Base-by-base conservation (phyloP, 1,140 invertebrate genomes). In the Brachystomella parvula region DNA sequence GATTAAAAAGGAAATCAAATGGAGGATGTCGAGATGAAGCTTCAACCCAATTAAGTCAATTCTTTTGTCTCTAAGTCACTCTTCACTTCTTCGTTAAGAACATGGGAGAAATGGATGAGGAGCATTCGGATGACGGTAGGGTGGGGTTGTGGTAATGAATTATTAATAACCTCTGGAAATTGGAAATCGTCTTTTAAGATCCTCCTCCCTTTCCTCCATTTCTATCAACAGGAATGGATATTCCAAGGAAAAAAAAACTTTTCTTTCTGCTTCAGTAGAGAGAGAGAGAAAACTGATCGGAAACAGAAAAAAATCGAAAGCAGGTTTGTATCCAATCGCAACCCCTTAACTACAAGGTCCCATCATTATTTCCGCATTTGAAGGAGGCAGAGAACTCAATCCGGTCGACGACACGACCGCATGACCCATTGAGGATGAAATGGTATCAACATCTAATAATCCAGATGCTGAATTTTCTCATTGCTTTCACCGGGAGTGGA, bases 121-220 rank as follows among this genome's bases (percentile, higher is more conserved):
- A 15, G 49, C 21, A 53, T 6, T 53, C 12, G 49, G 49, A 53
- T 17, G 12, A 24, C 12, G 24, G 49, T 24, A 19, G 35, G 6
- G 15, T 53, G 6, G 9, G 12, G 49, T 6, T 17, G 3, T 9
- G 12, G 21, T 53, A 53, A 53, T 53, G 49, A 53, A 53, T 53
- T 53, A 53, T 53, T 53, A 53, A 53, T 53, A 53, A 53, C 49
- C 49, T 53, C 49, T 53, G 49, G 49, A 24, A 53, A 53, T 53
- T 53, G 49, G 49, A 53, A 53, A 53, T 53, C 49, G 12, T 26
- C 49, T 53, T 53, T 53, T 53, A 53, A 26, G 49, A 53, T 6
- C 24, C 49, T 53, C 21, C 12, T 24, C 49, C 6, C 6, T 24
- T 24, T 19, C 15, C 3, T 26, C 12, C 24, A 12, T 53, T 53